Evolutionary conservation across 2,888 invertebrate genomes (phyloP).

Genomic region (Rugalucina vietnamica): DNA sequence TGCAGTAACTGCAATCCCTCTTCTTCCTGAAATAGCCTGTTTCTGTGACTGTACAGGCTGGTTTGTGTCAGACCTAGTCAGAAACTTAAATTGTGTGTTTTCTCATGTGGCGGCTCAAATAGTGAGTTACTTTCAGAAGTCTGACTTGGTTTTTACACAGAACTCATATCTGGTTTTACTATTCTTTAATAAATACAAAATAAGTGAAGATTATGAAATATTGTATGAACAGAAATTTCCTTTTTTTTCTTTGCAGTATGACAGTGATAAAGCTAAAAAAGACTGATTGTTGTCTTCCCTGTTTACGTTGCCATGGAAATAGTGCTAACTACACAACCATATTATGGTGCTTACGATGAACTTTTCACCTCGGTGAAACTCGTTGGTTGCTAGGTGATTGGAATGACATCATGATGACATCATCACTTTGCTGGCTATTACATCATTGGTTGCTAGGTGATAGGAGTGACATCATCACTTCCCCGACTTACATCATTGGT

Average conservation of each 20-base stretch:
- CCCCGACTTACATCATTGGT: no score
- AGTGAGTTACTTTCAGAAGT: neutral
- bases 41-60: neutral
- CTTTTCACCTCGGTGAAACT: neutral
- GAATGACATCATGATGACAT: no score
- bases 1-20: no score
- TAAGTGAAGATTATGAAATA: neutral
- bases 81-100: neutral
- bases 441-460: neutral
- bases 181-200: neutral
- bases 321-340: neutral
- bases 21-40: no score
- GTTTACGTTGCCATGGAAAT: neutral
- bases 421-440: no score
- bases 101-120: neutral
- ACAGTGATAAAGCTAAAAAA: constrained; percentile 39
- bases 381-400: neutral
- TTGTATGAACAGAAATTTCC: neutral
- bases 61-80: neutral
- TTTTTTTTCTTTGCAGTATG: constrained; percentile 38
- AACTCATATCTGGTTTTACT: neutral
- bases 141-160: neutral
- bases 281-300: constrained; percentile 24
- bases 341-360: neutral
- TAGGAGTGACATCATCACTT: no score